A percentile compares a stretch with the other conserved stretches of the same genome.
Conservation (phyloP, 64 coral and sea anemone species). For the Catalaphyllia jardinei region DNA sequence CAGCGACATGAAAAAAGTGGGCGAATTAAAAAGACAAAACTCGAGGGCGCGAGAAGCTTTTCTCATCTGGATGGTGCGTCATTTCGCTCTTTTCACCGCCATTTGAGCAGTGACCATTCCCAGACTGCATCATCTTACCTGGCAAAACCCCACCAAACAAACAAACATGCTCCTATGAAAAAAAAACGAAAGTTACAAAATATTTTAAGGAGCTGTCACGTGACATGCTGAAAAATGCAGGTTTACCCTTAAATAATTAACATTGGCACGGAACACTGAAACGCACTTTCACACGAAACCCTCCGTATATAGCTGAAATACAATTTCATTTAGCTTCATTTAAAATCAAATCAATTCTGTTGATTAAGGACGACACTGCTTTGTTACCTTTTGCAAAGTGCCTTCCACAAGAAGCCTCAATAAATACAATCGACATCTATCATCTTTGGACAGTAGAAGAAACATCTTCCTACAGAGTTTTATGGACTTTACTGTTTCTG, state of each 20-base stretch:
- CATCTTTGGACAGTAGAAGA: constrained; percentile 36
- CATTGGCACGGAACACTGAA: not conserved
- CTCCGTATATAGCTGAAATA: no score
- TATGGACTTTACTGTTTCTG: constrained; percentile 44
- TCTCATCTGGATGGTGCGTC: no score
- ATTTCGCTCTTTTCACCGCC: no score
- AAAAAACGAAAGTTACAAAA: not conserved
- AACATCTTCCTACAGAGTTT: constrained; percentile 48
- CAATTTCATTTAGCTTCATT: no score
- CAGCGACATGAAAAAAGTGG: no score
- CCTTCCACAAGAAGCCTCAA: constrained; percentile 53
- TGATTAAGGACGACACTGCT: not conserved
- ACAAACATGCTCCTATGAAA: constrained; percentile 39
- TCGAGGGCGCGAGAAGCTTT: no score
- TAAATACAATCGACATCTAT: constrained; percentile 38
- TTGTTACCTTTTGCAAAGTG: constrained; percentile 52
- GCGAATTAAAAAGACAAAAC: no score
- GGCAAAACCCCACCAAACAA: constrained; percentile 39
- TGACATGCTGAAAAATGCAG: no score
- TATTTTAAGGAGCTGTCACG: no score
- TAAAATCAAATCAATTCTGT: no score
- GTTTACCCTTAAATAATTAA: no score
- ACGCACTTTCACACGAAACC: not conserved
- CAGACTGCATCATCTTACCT: constrained; percentile 14
- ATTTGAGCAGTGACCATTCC: not conserved